A percentile compares a stretch with the other conserved stretches of the same genome.
These are phyloP conservation scores for Drosophila quinaria DNA, from an alignment of 2,888 invertebrate species.

Conservation along the genomic window DNA sequence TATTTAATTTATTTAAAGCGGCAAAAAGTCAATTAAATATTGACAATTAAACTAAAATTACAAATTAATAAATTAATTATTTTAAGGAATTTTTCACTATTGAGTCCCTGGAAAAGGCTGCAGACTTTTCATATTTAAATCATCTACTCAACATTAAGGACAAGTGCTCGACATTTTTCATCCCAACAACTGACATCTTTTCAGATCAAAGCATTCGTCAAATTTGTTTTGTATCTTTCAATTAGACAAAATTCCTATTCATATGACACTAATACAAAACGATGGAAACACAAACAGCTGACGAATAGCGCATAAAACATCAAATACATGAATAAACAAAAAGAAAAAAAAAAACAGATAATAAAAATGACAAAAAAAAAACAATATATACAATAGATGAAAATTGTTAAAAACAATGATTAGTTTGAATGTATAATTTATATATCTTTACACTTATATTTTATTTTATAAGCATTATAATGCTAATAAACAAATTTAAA, in stretches of 20 bases:
- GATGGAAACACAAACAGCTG: constrained; percentile 42
- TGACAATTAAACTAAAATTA: too few species aligned
- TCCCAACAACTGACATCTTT: constrained; percentile 7
- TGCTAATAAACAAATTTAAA: not conserved
- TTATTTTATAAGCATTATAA: not conserved
- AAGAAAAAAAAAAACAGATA: constrained; percentile 1
- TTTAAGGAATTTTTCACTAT: not conserved
- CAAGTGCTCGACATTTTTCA: constrained; percentile 39
- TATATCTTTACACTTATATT: constrained; percentile 1
- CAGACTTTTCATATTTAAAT: constrained; percentile 3
- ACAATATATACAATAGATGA: not conserved
- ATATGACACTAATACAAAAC: constrained; percentile 49
- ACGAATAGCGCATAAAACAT: constrained; percentile 41
- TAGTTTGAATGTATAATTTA: not conserved
- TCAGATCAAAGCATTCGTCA: constrained; percentile 56
- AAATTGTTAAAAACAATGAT: not conserved
- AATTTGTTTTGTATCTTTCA: constrained; percentile 51
- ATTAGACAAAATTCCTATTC: constrained; percentile 42
- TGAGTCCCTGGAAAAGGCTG: not conserved
- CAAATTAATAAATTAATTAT: too few species aligned
- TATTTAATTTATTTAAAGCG: not conserved
- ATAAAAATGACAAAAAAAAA: constrained; percentile 1
- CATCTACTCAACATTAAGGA: not conserved
- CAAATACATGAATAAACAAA: constrained; percentile 11
- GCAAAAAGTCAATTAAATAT: not conserved